Conservation (phyloP, 2,797 vertebrate genomes). For the Hyperoplus immaculatus region DNA sequence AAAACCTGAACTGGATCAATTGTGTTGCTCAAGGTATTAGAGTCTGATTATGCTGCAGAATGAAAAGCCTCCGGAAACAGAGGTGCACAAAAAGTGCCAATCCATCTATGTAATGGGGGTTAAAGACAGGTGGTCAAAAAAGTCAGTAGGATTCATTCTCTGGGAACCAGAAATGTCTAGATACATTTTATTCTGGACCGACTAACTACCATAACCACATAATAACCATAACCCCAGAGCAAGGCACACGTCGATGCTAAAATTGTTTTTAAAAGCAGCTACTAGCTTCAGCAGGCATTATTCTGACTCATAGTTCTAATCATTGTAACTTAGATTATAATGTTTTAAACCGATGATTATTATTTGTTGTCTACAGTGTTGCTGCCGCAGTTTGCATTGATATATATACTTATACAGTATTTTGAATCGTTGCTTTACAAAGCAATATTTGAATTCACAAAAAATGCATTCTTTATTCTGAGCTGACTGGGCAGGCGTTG, state of each 20-base stretch:
- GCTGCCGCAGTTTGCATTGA: neutral
- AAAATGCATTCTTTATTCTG: neutral
- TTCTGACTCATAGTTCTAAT: no score
- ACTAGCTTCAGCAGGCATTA: no score
- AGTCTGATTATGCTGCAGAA: slow-evolving; percentile 26
- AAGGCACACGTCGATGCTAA: neutral
- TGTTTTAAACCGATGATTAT: no score
- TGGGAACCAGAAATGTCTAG: neutral
- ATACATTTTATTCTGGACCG: no score
- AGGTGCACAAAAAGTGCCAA: no score
- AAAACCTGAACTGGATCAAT: slow-evolving; percentile 13
- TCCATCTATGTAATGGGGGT: no score
- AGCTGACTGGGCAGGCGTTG: neutral
- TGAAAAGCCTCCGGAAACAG: slow-evolving; percentile 2
- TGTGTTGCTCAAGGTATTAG: neutral
- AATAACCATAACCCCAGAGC: neutral
- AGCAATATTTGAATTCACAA: slow-evolving; percentile 2
- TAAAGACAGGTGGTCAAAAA: no score
- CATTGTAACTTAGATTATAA: no score
- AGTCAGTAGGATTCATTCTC: no score
- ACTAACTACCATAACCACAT: no score
- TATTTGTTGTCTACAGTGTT: no score
- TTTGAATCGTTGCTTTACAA: neutral
- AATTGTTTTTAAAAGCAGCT: neutral
- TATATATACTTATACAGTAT: no score